These are phyloP conservation scores for Cyaniris semiargus DNA, from an alignment of 2,888 invertebrate species.

Conservation along the genomic window DNA sequence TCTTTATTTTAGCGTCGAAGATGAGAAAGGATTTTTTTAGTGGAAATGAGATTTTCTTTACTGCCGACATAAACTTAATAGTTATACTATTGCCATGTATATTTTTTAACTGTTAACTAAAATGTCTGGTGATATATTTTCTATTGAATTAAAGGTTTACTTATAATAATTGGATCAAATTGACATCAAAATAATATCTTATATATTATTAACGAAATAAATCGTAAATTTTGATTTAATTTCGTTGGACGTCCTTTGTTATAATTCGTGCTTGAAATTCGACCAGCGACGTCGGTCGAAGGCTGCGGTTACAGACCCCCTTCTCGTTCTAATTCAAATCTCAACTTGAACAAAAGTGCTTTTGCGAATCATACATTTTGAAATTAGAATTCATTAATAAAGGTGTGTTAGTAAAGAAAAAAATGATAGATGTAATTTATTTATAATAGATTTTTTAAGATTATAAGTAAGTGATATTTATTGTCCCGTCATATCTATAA, in stretches of 20 bases:
- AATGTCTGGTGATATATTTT: not conserved
- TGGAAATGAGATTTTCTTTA: not conserved
- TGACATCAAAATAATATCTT: not conserved
- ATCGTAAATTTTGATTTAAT: not conserved
- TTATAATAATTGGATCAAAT: not conserved
- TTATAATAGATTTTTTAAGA: no score
- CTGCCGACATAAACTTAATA: not conserved
- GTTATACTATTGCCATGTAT: no score
- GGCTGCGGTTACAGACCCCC: not conserved
- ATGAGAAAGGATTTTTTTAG: not conserved
- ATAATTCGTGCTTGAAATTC: constrained; percentile 14
- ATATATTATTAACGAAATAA: not conserved
- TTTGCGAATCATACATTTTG: not conserved
- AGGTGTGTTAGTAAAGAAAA: not conserved
- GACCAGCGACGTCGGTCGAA: not conserved
- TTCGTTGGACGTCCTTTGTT: constrained; percentile 28
- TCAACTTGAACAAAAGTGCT: constrained; percentile 8
- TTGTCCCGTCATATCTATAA: no score
- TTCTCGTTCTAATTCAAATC: not conserved
- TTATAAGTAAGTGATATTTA: no score
- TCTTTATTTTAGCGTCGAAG: constrained; percentile 6
- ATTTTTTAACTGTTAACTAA: not conserved
- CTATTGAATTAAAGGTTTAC: not conserved
- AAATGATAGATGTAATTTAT: no score
- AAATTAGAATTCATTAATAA: not conserved